Conservation (phyloP, 2,888 invertebrate species). For the Yponomeuta sedellus region DNA sequence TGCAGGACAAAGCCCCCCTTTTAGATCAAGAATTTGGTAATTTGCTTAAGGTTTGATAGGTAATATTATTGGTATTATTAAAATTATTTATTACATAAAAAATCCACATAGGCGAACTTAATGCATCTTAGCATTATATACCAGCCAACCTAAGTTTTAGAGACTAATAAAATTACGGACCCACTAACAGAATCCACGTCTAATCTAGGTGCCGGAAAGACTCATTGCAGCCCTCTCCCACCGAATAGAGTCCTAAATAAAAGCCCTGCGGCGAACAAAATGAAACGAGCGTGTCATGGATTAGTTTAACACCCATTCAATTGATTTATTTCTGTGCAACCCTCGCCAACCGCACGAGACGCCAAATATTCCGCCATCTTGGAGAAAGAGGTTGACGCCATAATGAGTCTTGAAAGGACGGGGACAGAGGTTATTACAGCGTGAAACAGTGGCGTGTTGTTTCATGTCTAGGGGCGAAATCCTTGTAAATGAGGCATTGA, state of each 20-base stretch:
- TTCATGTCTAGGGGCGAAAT: background rate
- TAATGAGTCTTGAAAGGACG: background rate
- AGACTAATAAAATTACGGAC: too few relatives aligned
- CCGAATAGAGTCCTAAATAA: slow-evolving; percentile 20
- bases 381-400: background rate
- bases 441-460: background rate
- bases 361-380: slow-evolving; percentile 19
- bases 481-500: background rate
- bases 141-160: too few relatives aligned
- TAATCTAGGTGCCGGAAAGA: too few relatives aligned
- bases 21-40: too few relatives aligned
- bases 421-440: background rate
- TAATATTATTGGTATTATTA: too few relatives aligned
- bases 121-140: too few relatives aligned
- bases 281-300: slow-evolving; percentile 42
- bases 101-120: too few relatives aligned
- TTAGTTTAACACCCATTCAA: slow-evolving; percentile 41
- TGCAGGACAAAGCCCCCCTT: too few relatives aligned
- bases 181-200: too few relatives aligned
- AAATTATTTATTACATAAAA: too few relatives aligned
- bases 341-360: slow-evolving; percentile 29
- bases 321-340: slow-evolving; percentile 50
- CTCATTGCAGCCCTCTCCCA: slow-evolving; percentile 18
- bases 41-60: too few relatives aligned
- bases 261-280: slow-evolving; percentile 32